These are phyloP conservation scores for Pachycephus smyrnensis DNA, from an alignment of 2,888 invertebrate species.

Conservation along the genomic window DNA sequence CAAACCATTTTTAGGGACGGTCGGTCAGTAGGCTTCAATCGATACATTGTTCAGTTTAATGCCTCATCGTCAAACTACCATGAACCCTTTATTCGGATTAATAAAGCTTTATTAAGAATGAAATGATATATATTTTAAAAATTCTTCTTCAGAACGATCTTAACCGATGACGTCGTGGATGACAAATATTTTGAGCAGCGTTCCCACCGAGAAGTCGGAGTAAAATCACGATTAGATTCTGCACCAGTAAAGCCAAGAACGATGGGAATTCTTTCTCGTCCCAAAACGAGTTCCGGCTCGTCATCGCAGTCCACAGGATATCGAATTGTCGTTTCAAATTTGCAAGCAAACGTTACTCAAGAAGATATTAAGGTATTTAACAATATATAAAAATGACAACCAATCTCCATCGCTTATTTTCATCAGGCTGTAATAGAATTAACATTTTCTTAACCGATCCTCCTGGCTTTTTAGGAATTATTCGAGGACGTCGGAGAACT, in stretches of 20 bases:
- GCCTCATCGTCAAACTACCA: background rate
- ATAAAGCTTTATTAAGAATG: background rate
- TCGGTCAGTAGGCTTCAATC: background rate
- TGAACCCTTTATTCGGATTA: background rate
- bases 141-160: conserved; percentile 46
- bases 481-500: conserved; percentile 94
- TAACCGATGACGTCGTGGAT: conserved; percentile 50
- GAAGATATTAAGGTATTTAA: conserved; percentile 85
- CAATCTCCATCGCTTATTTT: background rate
- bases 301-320: conserved; percentile 72
- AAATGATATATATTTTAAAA: background rate
- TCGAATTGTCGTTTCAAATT: conserved; percentile 90
- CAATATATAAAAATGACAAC: background rate
- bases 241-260: conserved; percentile 51
- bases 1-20: background rate
- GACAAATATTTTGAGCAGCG: conserved; percentile 56
- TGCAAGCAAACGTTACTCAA: conserved; percentile 87
- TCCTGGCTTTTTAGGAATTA: conserved; percentile 75
- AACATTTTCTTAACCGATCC: background rate
- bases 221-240: conserved; percentile 68
- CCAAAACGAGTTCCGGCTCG: conserved; percentile 62
- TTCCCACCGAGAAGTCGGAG: conserved; percentile 54
- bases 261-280: conserved; percentile 59
- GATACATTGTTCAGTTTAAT: background rate
- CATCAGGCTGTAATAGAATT: background rate